phyloP scores from a whole-genome alignment of 2,113 vertebrate species.

The Burhinus oedicnemus region DNA sequence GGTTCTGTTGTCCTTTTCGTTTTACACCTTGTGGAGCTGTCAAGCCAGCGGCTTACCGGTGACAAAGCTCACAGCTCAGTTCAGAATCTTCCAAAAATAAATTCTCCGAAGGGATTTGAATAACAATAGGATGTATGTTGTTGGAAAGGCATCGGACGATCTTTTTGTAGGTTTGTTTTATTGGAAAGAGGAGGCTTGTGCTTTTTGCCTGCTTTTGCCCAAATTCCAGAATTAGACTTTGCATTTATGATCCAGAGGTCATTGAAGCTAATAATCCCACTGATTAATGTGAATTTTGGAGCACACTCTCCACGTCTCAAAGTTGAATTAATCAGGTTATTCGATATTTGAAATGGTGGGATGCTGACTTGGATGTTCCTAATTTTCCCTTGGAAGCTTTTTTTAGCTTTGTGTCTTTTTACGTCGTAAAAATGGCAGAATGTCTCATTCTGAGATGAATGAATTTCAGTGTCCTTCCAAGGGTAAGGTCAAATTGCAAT shows the following conservation, averaged over 20 bases:
- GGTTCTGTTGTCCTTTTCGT: neutral
- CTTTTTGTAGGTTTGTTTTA: neutral
- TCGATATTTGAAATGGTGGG: neutral
- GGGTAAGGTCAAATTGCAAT: neutral
- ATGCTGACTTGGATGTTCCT: neutral
- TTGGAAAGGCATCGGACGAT: neutral
- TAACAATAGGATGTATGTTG: neutral
- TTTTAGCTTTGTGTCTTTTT: neutral
- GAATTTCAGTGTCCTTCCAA: neutral
- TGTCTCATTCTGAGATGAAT: neutral
- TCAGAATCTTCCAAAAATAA: constrained; percentile 33
- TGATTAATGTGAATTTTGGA: neutral
- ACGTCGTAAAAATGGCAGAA: neutral
- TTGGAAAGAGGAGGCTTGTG: neutral
- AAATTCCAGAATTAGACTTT: neutral
- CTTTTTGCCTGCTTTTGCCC: neutral
- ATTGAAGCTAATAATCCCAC: neutral
- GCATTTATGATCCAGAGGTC: neutral
- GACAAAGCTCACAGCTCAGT: constrained; percentile 1
- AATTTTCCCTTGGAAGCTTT: neutral
- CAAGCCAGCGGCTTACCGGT: constrained; percentile 2
- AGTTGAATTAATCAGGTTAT: neutral
- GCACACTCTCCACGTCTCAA: neutral
- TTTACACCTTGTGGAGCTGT: constrained; percentile 50
- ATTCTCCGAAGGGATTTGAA: neutral